Evolutionary conservation across 2,888 invertebrate species (phyloP).

Genomic region (Tethea ocularis): DNA sequence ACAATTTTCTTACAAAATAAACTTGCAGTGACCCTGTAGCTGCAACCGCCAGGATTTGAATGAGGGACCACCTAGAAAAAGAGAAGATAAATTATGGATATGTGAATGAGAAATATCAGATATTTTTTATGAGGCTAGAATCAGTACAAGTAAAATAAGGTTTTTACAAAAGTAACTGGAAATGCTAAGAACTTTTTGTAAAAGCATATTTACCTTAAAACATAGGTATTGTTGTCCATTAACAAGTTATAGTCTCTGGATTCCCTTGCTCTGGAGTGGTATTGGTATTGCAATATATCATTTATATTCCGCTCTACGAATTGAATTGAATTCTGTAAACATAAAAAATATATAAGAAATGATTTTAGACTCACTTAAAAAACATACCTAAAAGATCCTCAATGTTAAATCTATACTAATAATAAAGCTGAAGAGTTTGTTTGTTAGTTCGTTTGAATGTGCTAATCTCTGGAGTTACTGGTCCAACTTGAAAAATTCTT

Average conservation of each 20-base stretch:
- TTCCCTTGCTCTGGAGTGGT: constrained; percentile 91
- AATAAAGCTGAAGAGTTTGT: no score
- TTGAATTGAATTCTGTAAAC: constrained; percentile 86
- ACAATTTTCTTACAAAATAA: constrained; percentile 94
- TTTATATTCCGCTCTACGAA: constrained; percentile 93
- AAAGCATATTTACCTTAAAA: constrained; percentile 84
- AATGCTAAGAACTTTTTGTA: no score
- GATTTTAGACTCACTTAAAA: no score
- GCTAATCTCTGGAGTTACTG: no score
- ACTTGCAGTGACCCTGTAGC: constrained; percentile 91
- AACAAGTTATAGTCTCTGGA: constrained; percentile 92
- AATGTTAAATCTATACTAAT: no score
- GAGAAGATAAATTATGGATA: constrained; percentile 7
- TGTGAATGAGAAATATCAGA: no score
- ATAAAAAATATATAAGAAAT: constrained; percentile 22
- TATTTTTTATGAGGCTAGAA: no score
- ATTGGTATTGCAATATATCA: constrained; percentile 92
- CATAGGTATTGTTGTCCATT: constrained; percentile 92
- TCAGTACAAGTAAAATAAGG: not conserved
- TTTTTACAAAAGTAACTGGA: no score
- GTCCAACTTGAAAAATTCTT: no score
- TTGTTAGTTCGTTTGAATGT: no score
- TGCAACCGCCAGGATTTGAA: constrained; percentile 92
- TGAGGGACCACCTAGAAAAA: constrained; percentile 88
- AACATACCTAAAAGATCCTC: no score